phyloP scores from a whole-genome alignment of 2,797 vertebrate genomes.

The Aulostomus chinensis region DNA sequence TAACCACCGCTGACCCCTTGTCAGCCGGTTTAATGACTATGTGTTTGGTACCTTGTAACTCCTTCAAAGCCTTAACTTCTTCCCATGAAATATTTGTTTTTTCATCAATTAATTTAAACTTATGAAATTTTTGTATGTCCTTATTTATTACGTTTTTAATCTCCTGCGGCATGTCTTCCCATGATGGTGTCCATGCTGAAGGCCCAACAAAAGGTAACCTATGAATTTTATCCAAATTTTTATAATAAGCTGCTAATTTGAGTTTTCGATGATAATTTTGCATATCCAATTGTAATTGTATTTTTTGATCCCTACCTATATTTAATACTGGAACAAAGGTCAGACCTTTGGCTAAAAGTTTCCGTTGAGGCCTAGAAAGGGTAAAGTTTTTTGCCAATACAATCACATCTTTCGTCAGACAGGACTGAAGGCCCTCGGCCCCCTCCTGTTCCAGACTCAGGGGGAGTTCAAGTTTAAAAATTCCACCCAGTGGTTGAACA shows the following conservation, averaged over 20 bases:
- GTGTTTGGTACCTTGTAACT: background rate
- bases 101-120: background rate
- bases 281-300: too few species aligned
- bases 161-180: accelerated
- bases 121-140: accelerated
- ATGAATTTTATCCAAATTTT: too few species aligned
- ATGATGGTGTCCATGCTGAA: background rate
- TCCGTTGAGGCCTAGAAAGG: too few species aligned
- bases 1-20: too few species aligned
- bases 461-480: background rate
- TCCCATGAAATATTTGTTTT: accelerated
- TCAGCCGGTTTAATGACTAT: too few species aligned
- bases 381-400: background rate
- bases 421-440: too few species aligned
- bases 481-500: background rate
- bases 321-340: too few species aligned
- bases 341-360: too few species aligned
- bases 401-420: background rate
- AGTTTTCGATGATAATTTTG: too few species aligned
- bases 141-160: accelerated
- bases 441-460: background rate
- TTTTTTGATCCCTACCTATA: too few species aligned
- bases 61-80: accelerated
- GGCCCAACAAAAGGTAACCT: too few species aligned
- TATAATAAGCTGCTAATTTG: too few species aligned